phyloP scores from a whole-genome alignment of 2,888 invertebrate species.

The Philereme vetulata region DNA sequence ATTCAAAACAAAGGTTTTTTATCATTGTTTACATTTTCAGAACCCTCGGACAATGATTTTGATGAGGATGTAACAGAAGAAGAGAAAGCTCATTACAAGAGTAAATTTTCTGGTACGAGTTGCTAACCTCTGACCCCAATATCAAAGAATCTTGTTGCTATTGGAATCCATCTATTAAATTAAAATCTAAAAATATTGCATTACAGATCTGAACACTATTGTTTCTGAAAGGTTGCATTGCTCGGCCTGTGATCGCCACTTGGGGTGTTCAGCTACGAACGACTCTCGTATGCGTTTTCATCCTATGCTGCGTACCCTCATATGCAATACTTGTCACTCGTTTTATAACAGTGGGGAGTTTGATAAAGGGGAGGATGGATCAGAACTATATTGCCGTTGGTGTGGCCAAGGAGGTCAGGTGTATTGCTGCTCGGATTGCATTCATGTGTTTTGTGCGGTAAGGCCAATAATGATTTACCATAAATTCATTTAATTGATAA shows the following conservation, averaged over 20 bases:
- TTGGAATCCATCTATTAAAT: background rate
- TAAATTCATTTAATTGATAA: too few relatives aligned
- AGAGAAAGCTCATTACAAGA: slow-evolving; percentile 78
- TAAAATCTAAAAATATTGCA: slow-evolving; percentile 6
- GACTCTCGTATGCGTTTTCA: slow-evolving; percentile 87
- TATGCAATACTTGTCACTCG: slow-evolving; percentile 88
- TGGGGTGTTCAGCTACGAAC: slow-evolving; percentile 87
- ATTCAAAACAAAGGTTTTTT: background rate
- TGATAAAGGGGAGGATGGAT: slow-evolving; percentile 92
- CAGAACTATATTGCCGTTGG: slow-evolving; percentile 92
- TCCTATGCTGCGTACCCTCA: slow-evolving; percentile 88
- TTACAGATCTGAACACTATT: slow-evolving; percentile 84
- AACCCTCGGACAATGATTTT: slow-evolving; percentile 74
- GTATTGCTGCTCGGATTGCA: slow-evolving; percentile 90
- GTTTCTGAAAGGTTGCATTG: slow-evolving; percentile 87
- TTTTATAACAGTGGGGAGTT: slow-evolving; percentile 93
- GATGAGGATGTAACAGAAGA: slow-evolving; percentile 80
- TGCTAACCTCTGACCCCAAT: background rate
- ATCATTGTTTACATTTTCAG: slow-evolving; percentile 50
- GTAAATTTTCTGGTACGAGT: slow-evolving; percentile 73
- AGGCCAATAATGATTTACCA: slow-evolving; percentile 34
- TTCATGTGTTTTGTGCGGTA: slow-evolving; percentile 89
- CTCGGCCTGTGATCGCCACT: slow-evolving; percentile 89
- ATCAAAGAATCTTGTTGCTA: background rate
- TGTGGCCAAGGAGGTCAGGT: slow-evolving; percentile 92